phyloP scores from a whole-genome alignment of 2,113 vertebrate genomes.

The Aramus guarauna region DNA sequence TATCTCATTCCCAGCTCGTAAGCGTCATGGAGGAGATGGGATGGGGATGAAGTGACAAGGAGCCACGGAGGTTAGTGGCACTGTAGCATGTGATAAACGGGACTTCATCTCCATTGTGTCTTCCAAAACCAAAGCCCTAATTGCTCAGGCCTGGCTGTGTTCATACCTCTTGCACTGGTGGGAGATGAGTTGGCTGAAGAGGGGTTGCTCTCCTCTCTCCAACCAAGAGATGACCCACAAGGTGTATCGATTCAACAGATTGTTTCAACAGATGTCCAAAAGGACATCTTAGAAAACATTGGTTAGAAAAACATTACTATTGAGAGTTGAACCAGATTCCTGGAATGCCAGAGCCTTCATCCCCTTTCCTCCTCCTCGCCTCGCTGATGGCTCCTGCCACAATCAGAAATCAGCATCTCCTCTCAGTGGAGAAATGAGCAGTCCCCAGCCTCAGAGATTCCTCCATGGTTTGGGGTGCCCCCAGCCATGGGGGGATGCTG shows the following conservation, averaged over 20 bases:
- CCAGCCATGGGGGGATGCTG: neutral
- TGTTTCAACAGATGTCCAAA: neutral
- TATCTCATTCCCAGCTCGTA: neutral
- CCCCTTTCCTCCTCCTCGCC: neutral
- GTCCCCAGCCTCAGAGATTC: neutral
- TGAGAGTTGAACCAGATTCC: neutral
- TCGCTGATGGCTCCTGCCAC: accelerated
- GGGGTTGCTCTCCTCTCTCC: neutral
- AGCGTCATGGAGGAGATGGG: neutral
- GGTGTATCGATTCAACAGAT: neutral
- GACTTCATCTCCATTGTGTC: neutral
- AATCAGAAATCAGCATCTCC: neutral
- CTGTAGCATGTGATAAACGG: neutral
- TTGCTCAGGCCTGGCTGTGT: neutral
- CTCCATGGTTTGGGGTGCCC: neutral
- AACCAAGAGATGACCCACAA: neutral
- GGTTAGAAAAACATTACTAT: neutral
- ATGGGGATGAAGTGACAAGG: neutral
- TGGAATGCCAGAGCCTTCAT: neutral
- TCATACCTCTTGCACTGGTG: neutral
- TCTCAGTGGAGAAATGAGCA: neutral
- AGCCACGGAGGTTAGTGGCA: neutral
- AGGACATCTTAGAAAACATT: too few relatives aligned
- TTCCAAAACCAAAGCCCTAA: neutral
- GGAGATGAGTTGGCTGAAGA: neutral